phyloP scores from a whole-genome alignment of 2,888 invertebrate genomes.

The Beris chalybata region DNA sequence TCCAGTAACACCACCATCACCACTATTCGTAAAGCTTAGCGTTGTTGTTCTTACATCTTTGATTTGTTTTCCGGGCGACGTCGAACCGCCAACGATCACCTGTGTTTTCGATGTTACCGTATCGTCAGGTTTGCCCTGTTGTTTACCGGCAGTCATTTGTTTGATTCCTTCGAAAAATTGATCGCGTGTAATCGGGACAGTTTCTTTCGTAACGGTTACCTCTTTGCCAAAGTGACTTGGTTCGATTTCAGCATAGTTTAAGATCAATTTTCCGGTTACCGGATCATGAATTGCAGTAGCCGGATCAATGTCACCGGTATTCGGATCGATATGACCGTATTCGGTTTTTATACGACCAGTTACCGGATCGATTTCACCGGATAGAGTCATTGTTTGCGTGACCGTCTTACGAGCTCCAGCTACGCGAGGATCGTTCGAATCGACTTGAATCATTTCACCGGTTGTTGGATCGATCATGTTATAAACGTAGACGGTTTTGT shows the following conservation, averaged over 20 bases:
- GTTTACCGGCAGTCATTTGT: slow-evolving; percentile 25
- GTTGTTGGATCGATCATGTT: slow-evolving; percentile 64
- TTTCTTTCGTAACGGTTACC: slow-evolving; percentile 65
- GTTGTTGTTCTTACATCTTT: slow-evolving; percentile 65
- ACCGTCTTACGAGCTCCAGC: slow-evolving; percentile 57
- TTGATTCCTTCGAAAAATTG: slow-evolving; percentile 42
- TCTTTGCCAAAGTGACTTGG: slow-evolving; percentile 69
- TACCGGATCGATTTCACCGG: slow-evolving; percentile 65
- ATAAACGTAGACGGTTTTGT: slow-evolving; percentile 67
- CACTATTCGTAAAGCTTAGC: slow-evolving; percentile 77
- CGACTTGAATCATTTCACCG: slow-evolving; percentile 64
- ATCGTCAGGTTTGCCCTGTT: slow-evolving; percentile 58
- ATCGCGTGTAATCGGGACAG: slow-evolving; percentile 60
- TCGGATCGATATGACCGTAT: slow-evolving; percentile 66
- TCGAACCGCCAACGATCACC: not conserved
- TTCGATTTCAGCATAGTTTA: slow-evolving; percentile 69
- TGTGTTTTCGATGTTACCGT: slow-evolving; percentile 39
- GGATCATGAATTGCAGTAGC: slow-evolving; percentile 63
- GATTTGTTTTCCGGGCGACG: slow-evolving; percentile 46
- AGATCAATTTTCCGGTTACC: slow-evolving; percentile 65
- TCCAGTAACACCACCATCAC: slow-evolving; percentile 70
- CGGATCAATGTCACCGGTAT: slow-evolving; percentile 61
- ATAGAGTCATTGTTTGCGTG: slow-evolving; percentile 63
- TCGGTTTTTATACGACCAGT: slow-evolving; percentile 69
- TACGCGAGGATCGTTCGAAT: slow-evolving; percentile 52